Evolutionary conservation across 2,797 vertebrate species (phyloP).

Genomic region (Microctenopoma stevenorrisi): DNA sequence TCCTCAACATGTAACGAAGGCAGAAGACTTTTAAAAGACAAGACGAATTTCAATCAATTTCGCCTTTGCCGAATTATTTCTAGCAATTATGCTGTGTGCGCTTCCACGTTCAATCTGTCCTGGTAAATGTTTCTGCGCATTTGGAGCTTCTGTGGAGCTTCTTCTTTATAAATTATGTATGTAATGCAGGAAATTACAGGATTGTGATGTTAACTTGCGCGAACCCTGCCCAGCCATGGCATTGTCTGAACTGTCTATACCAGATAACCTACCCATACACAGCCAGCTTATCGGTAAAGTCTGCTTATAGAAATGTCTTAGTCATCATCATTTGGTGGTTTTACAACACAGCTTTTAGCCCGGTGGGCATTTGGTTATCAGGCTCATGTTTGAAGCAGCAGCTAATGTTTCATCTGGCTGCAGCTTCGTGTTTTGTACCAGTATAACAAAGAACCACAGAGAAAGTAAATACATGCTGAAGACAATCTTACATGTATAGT

Average conservation of each 20-base stretch:
- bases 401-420: slow-evolving; percentile 65
- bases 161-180: not conserved
- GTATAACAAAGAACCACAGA: slow-evolving; percentile 1
- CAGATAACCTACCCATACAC: slow-evolving; percentile 23
- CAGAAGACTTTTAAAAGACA: slow-evolving; percentile 25
- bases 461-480: not conserved
- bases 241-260: slow-evolving; percentile 12
- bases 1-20: slow-evolving; percentile 54
- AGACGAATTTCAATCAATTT: slow-evolving; percentile 8
- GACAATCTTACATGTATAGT: not conserved
- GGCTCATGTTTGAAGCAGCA: slow-evolving; percentile 84
- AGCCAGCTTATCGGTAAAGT: slow-evolving; percentile 53
- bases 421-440: slow-evolving; percentile 27
- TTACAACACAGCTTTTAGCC: slow-evolving; percentile 74
- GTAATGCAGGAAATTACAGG: not conserved
- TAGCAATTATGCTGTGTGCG: slow-evolving; percentile 32
- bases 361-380: slow-evolving; percentile 79
- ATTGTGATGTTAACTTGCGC: not conserved
- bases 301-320: slow-evolving; percentile 68
- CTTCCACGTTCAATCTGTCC: slow-evolving; percentile 17
- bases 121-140: slow-evolving; percentile 1
- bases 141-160: not conserved
- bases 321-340: slow-evolving; percentile 73
- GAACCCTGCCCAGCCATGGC: slow-evolving; percentile 1
- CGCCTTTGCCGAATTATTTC: slow-evolving; percentile 24